Evolutionary conservation across 1,140 invertebrate genomes (phyloP).

Genomic region (Lordiphosa mommai): DNA sequence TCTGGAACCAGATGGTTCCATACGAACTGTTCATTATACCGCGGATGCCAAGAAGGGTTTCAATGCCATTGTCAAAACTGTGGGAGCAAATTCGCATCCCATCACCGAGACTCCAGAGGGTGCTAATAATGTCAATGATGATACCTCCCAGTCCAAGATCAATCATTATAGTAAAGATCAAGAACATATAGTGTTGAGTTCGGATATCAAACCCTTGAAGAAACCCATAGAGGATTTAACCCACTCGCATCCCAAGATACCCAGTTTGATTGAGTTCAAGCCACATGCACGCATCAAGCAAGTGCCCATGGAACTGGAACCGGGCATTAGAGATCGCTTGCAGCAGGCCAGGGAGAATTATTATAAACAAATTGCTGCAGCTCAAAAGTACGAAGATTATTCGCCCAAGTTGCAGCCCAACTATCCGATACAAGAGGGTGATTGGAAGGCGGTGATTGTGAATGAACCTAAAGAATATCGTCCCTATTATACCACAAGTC

Average conservation of each 20-base stretch:
- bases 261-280: constrained; percentile 72
- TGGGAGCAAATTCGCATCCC: constrained; percentile 81
- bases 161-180: constrained; percentile 79
- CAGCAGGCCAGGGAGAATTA: constrained; percentile 67
- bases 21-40: constrained; percentile 83
- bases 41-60: constrained; percentile 84
- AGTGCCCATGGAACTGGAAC: constrained; percentile 74
- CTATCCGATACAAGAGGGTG: constrained; percentile 54
- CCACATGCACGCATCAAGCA: constrained; percentile 74
- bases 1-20: constrained; percentile 85
- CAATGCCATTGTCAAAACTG: constrained; percentile 84
- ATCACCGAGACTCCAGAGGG: constrained; percentile 77
- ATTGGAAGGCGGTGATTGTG: constrained; percentile 71
- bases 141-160: constrained; percentile 78
- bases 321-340: constrained; percentile 56
- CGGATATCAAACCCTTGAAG: constrained; percentile 71
- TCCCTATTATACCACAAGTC: constrained; percentile 42
- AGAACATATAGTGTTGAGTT: constrained; percentile 77
- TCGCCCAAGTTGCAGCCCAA: constrained; percentile 43
- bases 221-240: constrained; percentile 71
- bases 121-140: constrained; percentile 45
- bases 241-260: constrained; percentile 68
- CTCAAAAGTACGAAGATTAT: constrained; percentile 37
- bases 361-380: constrained; percentile 61
- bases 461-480: constrained; percentile 63